Base-by-base conservation (phyloP, 1,140 invertebrate species). In the Cotesia glomerata region DNA sequence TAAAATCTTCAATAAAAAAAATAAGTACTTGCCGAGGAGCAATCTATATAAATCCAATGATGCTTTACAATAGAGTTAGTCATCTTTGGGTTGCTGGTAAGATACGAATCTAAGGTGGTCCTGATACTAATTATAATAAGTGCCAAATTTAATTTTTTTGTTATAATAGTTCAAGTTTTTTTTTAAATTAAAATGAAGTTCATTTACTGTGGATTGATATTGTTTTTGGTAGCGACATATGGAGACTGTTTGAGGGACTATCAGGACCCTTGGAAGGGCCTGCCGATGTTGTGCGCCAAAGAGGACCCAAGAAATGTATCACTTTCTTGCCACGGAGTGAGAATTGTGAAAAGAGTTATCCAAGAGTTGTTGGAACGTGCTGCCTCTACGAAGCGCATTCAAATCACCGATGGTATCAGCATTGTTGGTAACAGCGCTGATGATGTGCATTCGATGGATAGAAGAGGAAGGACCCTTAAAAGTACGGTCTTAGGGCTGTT, bases 401-500 rank as follows among this genome's bases (percentile, higher is more conserved):
- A 89, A 72, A 80, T 93, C 5, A 83, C 89, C 11, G 90, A 92
- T 14, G 92, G 91, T 18, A 88, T 93, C 5, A 90, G 88, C 75
- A 79, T 93, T 74, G 89, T 92, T 9, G 88, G 79, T 4, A 78
- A 77, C 34, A 63, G 63, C 32, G 68, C 71, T 3, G 39, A 11
- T 2, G 11, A 11, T 45, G 39, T 5, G 7, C 4, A 45, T 7
- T 45, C 39, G 5, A 2, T 7, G 39, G 39, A 45, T 7, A 87
- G 88, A 39, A 81, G 74, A 34, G 86, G 86, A 0, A 84, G 89
- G 32, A 84, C 85, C 5, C 78, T 88, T 5, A 89, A 90, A 13
- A 89, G 89, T 1, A 86, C 89, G 1, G 79, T 93, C 52, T 85
- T 92, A 14, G 89, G 89, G 67, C 93, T 93, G 76, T 78, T 94